These are phyloP conservation scores for Nipponacmea schrenckii DNA, from an alignment of 2,888 invertebrate genomes.

Conservation along the genomic window DNA sequence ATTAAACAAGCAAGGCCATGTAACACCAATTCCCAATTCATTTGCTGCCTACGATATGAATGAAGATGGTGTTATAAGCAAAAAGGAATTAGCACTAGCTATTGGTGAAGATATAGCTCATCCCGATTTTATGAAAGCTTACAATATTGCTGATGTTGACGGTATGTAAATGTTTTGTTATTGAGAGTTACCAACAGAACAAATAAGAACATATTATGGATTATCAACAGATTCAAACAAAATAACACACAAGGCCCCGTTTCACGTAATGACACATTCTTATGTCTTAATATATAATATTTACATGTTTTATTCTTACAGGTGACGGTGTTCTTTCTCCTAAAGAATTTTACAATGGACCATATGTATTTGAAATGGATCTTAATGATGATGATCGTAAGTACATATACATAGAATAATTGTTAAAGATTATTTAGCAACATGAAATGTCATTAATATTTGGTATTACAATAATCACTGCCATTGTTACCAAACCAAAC, in stretches of 20 bases:
- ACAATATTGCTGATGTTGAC: background rate
- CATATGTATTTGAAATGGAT: slow-evolving; percentile 6
- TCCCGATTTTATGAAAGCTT: background rate
- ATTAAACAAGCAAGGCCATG: background rate
- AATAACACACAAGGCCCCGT: no score
- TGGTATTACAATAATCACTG: no score
- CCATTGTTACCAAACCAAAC: no score
- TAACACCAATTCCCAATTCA: background rate
- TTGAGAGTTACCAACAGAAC: no score
- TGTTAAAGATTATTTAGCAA: no score
- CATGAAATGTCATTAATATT: no score
- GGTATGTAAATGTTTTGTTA: background rate
- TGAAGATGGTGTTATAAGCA: background rate
- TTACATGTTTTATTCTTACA: background rate
- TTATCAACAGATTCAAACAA: no score
- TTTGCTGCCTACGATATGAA: background rate
- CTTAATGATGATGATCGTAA: background rate
- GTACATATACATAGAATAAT: background rate
- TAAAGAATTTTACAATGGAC: slow-evolving; percentile 6
- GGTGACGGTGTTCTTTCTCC: background rate
- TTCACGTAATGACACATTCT: no score
- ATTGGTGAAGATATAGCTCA: background rate
- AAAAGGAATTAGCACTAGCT: background rate
- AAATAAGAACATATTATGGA: no score
- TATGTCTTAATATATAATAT: no score